Conservation (phyloP, 2,113 vertebrate species). For the Eurypyga helias region DNA sequence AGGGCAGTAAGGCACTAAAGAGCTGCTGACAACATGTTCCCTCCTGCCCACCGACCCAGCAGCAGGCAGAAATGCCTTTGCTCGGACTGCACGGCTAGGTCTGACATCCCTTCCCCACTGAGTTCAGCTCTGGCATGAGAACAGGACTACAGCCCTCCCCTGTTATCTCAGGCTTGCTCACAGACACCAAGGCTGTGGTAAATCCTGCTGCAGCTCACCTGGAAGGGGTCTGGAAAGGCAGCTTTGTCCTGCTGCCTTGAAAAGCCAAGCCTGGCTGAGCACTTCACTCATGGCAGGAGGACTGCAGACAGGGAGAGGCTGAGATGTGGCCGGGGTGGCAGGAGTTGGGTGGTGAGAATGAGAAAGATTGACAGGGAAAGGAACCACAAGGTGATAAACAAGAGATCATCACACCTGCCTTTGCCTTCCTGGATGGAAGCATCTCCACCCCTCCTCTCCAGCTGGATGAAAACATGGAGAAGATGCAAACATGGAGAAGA, state of each 20-base stretch:
- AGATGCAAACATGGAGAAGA: no score
- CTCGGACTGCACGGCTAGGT: neutral
- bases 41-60: neutral
- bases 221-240: neutral
- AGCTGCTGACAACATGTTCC: fast-evolving
- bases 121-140: neutral
- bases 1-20: neutral
- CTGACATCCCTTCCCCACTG: neutral
- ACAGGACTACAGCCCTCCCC: neutral
- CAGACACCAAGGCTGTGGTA: neutral
- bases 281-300: neutral
- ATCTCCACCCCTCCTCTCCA: neutral
- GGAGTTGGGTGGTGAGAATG: neutral
- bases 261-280: neutral
- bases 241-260: neutral
- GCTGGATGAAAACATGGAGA: neutral
- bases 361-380: neutral
- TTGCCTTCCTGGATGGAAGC: neutral
- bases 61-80: neutral
- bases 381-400: neutral
- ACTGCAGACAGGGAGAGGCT: neutral
- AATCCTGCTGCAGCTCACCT: neutral
- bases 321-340: neutral
- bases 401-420: neutral
- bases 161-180: neutral